Base-by-base conservation (phyloP, 2,797 vertebrate genomes). In the Sarcophilus harrisii region DNA sequence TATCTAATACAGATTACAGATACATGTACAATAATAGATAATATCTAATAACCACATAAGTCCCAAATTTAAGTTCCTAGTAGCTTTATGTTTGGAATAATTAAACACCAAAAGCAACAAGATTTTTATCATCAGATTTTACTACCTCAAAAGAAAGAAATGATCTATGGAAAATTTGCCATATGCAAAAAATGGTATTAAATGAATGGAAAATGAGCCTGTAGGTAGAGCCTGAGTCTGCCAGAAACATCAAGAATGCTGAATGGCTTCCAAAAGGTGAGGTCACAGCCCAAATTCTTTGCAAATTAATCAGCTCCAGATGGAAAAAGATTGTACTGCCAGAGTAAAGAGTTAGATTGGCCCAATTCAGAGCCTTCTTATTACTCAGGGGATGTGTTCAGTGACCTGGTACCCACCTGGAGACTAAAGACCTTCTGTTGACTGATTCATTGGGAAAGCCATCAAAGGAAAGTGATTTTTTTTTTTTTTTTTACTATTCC, bases 291-390 rank as follows among this genome's bases (percentile, higher is more conserved):
- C 98, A 97, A 97, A 98, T 97, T 98, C 96, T 96, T 97, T 97
- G 98, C 94, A 95, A 97, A 97, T 95, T 93, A 98, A 90, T 14
- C 94, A 94, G 98, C 89, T 97, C 96, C 97, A 98, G 93, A 94
- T 97, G 94, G 97, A 97, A 97, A 98, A 98, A 98, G 97, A 95
- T 97, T 94, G 81, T 94, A 93, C 92, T 95, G 92, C 95, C 98
- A 96, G 95, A 94, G 89, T 90, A 95, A 60, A 94, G 59, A 93
- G 95, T 87, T 87, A 87, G 73, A 45, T 49, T 87, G 55, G 58
- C 49, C 49, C 58, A 0, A 38, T 62, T 49, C 73, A 18, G n/a
- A 95, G 59, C 55, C 90, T 90, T 87, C 90, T 92, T 94, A 94
- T 58, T 57, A 55, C 28, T 27, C 14, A 66, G 12, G n/a, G 49